phyloP scores from a whole-genome alignment of 2,888 invertebrate genomes.

The Lottia gigantea region DNA sequence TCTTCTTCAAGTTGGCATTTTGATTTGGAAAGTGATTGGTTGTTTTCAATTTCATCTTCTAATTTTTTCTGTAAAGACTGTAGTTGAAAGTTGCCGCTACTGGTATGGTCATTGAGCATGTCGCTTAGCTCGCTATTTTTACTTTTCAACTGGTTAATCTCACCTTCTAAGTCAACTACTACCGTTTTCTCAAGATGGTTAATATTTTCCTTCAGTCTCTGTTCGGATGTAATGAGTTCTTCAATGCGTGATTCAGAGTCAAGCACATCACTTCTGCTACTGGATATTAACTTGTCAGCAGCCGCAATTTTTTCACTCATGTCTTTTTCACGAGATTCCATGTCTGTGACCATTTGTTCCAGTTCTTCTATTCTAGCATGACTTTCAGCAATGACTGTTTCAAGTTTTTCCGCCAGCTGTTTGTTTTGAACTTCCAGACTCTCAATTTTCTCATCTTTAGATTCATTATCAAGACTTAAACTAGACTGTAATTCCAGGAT shows the following conservation, averaged over 20 bases:
- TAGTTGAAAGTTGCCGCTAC: constrained; percentile 13
- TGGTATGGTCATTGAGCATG: constrained; percentile 14
- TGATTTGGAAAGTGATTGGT: constrained; percentile 20
- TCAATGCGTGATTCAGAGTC: constrained; percentile 19
- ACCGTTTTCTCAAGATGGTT: constrained; percentile 18
- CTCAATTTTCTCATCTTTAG: constrained; percentile 1
- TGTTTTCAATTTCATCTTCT: not conserved
- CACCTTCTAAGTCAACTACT: constrained; percentile 12
- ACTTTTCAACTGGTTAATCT: constrained; percentile 20
- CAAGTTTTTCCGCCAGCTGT: constrained; percentile 10
- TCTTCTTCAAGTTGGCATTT: constrained; percentile 20
- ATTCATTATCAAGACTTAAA: not conserved
- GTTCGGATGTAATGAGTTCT: constrained; percentile 13
- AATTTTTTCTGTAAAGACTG: constrained; percentile 5
- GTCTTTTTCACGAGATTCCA: constrained; percentile 1
- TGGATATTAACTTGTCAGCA: constrained; percentile 3
- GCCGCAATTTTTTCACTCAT: constrained; percentile 17
- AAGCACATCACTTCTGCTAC: constrained; percentile 14
- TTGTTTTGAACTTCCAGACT: constrained; percentile 20
- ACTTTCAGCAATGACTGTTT: not conserved
- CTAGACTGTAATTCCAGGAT: not conserved
- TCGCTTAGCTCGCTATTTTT: constrained; percentile 24
- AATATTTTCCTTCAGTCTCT: constrained; percentile 15
- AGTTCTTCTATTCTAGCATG: constrained; percentile 11
- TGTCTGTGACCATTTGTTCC: constrained; percentile 19